phyloP scores from a whole-genome alignment of 2,797 vertebrate genomes.

The Calcarius lapponicus region DNA sequence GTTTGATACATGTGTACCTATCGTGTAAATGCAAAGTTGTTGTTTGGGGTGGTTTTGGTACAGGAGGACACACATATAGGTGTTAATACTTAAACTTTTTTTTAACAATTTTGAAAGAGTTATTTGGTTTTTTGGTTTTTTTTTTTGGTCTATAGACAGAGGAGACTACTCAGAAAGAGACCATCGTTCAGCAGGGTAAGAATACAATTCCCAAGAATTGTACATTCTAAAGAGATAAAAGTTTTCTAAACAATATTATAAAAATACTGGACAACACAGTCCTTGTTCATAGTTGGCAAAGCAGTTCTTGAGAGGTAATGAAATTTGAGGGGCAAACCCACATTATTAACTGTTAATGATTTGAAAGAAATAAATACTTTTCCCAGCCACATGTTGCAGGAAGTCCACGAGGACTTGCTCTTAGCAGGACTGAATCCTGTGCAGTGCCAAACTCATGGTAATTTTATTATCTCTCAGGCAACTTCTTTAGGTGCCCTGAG shows the following conservation, averaged over 20 bases:
- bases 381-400: background rate
- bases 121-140: background rate
- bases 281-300: background rate
- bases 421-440: background rate
- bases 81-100: background rate
- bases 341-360: background rate
- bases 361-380: background rate
- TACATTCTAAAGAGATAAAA: background rate
- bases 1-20: background rate
- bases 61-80: background rate
- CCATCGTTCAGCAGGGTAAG: slow-evolving; percentile 70
- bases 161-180: slow-evolving; percentile 44
- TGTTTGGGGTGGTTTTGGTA: background rate
- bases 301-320: background rate
- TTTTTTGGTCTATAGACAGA: slow-evolving; percentile 50
- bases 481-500: background rate
- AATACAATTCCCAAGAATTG: background rate
- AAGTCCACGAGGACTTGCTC: background rate
- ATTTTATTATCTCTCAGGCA: background rate
- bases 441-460: background rate
- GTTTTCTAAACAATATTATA: background rate
- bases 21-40: background rate
- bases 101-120: background rate
- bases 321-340: background rate
- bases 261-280: background rate